phyloP scores from a whole-genome alignment of 1,140 invertebrate genomes.

The Sitobion miscanthi region DNA sequence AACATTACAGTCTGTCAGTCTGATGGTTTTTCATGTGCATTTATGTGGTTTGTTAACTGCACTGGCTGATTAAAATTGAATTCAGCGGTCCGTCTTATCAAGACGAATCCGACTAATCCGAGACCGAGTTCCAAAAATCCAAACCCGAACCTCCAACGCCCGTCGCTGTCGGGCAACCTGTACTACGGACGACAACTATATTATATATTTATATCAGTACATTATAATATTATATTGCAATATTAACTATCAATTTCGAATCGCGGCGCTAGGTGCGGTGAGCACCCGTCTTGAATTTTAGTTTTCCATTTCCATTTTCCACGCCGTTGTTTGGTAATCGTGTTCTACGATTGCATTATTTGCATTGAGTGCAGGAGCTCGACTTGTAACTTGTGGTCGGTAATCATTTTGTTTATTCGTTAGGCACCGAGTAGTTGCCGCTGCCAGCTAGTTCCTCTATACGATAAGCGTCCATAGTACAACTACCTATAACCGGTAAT shows the following conservation, averaged over 20 bases:
- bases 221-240: neutral
- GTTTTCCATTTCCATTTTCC: neutral
- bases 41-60: neutral
- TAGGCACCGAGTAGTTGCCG: neutral
- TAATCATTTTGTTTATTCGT: neutral
- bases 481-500: too few relatives aligned
- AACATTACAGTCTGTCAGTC: too few relatives aligned
- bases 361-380: neutral
- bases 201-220: too few relatives aligned
- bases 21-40: neutral
- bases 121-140: neutral
- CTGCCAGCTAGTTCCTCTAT: too few relatives aligned
- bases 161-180: neutral
- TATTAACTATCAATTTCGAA: neutral
- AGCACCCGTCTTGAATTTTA: neutral
- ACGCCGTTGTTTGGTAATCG: neutral
- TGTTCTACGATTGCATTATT: neutral
- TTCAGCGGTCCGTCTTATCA: slow-evolving; percentile 40
- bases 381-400: neutral
- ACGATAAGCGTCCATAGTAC: neutral
- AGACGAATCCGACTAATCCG: neutral
- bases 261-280: neutral
- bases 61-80: neutral
- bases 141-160: neutral
- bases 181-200: too few relatives aligned